phyloP scores from a whole-genome alignment of 2,113 vertebrate species.

The Electrona antarctica region DNA sequence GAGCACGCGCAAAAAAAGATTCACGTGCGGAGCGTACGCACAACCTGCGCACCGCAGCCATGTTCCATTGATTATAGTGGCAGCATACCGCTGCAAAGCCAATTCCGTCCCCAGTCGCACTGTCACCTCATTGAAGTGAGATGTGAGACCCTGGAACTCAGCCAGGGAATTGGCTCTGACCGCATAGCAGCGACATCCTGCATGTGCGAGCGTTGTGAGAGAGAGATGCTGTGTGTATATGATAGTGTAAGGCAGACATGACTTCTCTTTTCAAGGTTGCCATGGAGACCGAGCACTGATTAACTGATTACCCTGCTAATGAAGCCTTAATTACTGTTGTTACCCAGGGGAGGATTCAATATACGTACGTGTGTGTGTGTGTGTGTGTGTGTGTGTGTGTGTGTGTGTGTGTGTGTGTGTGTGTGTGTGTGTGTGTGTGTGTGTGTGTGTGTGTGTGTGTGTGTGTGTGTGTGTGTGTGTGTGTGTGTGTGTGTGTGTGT shows the following conservation, averaged over 20 bases:
- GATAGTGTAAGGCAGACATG: conserved; percentile 25
- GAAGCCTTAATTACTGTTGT: conserved; percentile 54
- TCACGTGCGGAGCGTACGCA: too few species aligned
- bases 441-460: neutral
- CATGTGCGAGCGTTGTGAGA: neutral
- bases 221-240: conserved; percentile 11
- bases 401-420: neutral
- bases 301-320: conserved; percentile 22
- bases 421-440: neutral
- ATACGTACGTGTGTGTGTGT: neutral
- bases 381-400: neutral
- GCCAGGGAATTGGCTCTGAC: too few species aligned
- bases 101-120: too few species aligned
- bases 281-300: conserved; percentile 50
- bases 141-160: too few species aligned
- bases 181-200: too few species aligned
- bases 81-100: too few species aligned
- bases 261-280: conserved; percentile 22
- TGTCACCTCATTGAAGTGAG: too few species aligned
- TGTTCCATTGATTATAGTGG: too few species aligned
- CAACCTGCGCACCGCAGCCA: too few species aligned
- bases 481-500: neutral
- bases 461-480: neutral
- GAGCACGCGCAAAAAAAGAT: too few species aligned
- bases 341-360: conserved; percentile 4